Percentiles rank a stretch among this genome's conserved stretches.
phyloP scores from a whole-genome alignment of 2,113 vertebrate genomes.

The Nothobranchius kuhntae region DNA sequence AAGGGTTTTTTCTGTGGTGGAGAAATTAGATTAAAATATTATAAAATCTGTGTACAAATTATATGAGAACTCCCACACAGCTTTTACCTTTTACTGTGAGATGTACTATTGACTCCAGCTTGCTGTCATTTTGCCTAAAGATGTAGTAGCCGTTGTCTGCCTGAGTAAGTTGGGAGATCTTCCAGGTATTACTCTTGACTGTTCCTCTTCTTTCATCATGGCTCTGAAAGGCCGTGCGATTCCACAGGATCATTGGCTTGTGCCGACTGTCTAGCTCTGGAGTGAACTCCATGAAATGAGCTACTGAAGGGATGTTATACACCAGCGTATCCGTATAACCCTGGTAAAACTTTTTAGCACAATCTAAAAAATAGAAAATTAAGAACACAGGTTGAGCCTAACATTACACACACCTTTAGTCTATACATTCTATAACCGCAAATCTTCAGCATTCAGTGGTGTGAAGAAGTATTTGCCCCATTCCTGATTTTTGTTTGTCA shows the following conservation, averaged over 20 bases:
- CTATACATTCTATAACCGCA: neutral
- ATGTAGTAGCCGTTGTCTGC: slow-evolving; percentile 55
- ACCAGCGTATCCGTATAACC: fast-evolving
- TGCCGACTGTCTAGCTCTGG: fast-evolving
- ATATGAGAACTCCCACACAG: neutral
- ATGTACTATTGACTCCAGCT: neutral
- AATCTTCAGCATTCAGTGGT: too few species aligned
- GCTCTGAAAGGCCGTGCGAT: slow-evolving; percentile 14
- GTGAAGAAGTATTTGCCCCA: neutral
- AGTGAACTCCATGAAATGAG: slow-evolving; percentile 39
- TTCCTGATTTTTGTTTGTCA: too few species aligned
- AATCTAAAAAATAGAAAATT: slow-evolving; percentile 45
- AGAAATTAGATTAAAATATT: slow-evolving; percentile 8
- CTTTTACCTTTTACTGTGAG: slow-evolving; percentile 44
- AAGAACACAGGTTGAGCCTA: neutral
- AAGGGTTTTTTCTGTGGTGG: neutral
- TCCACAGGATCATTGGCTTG: slow-evolving; percentile 37
- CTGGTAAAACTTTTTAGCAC: fast-evolving
- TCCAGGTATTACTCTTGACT: fast-evolving
- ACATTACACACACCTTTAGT: too few species aligned
- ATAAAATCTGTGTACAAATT: slow-evolving; percentile 1
- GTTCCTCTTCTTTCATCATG: neutral
- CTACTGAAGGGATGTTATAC: fast-evolving
- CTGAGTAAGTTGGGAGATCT: slow-evolving; percentile 4
- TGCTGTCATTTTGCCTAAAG: slow-evolving; percentile 17